A percentile compares a stretch with the other conserved stretches of the same genome.
Evolutionary conservation across 2,113 vertebrate species (phyloP).

Genomic region (Eonycteris spelaea): DNA sequence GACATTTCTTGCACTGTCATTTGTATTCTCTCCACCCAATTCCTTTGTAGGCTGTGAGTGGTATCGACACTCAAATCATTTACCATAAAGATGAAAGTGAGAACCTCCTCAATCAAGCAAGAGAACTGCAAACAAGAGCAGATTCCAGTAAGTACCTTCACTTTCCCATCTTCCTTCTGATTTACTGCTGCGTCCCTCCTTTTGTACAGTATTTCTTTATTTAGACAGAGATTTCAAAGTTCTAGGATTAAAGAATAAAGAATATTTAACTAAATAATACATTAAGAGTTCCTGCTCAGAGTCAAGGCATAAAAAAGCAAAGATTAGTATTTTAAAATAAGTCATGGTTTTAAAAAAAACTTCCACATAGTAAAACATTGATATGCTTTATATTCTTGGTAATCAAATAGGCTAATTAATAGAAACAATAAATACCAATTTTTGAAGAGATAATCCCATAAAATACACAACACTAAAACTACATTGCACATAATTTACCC

Average conservation of each 20-base stretch:
- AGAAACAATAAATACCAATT: slow-evolving; percentile 1
- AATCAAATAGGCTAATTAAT: not conserved
- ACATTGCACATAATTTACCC: not conserved
- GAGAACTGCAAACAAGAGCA: slow-evolving; percentile 81
- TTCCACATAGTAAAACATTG: not conserved
- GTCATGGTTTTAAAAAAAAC: not conserved
- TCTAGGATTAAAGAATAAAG: slow-evolving; percentile 47
- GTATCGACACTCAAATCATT: slow-evolving; percentile 87
- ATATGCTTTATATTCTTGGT: not conserved
- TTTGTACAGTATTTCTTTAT: not conserved
- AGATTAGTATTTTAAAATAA: not conserved
- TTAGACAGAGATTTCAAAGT: slow-evolving; percentile 41
- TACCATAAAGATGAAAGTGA: slow-evolving; percentile 87
- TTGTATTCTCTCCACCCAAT: slow-evolving; percentile 60
- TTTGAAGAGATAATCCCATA: slow-evolving; percentile 18
- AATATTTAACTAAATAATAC: slow-evolving; percentile 9
- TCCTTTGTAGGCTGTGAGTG: slow-evolving; percentile 84
- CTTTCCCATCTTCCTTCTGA: slow-evolving; percentile 29
- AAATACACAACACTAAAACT: not conserved
- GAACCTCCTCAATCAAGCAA: slow-evolving; percentile 86
- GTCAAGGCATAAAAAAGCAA: slow-evolving; percentile 12
- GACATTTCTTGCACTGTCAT: not conserved
- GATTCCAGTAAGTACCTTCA: slow-evolving; percentile 81
- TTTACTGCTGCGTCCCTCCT: slow-evolving; percentile 4
- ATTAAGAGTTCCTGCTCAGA: not conserved